A percentile compares a stretch with the other conserved stretches of the same genome.
phyloP scores from a whole-genome alignment of 1,140 invertebrate genomes.

The Vanessa atalanta region DNA sequence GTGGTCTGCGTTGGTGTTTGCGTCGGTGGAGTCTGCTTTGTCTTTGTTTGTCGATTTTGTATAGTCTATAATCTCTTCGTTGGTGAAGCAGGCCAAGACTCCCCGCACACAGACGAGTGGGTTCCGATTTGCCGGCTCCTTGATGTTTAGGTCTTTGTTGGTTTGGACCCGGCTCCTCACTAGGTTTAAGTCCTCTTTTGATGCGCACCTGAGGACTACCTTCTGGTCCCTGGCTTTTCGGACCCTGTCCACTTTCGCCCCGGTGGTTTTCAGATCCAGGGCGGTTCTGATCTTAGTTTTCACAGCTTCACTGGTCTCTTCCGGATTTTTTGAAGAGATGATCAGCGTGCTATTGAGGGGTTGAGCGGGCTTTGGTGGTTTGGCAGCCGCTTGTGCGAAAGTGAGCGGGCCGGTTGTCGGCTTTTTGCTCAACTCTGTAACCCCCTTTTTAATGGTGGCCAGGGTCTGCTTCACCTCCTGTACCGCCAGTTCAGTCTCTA shows the following conservation, averaged over 20 bases:
- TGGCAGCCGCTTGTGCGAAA: background rate
- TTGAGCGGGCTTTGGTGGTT: background rate
- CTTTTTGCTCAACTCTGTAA: background rate
- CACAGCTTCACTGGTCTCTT: constrained; percentile 31
- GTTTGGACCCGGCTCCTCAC: background rate
- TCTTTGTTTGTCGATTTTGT: background rate
- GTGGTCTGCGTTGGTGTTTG: too few relatives aligned
- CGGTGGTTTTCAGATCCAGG: constrained; percentile 24
- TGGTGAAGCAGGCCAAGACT: constrained; percentile 21
- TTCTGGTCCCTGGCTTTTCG: constrained; percentile 27
- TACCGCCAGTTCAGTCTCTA: background rate
- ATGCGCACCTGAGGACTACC: background rate
- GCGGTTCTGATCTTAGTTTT: constrained; percentile 26
- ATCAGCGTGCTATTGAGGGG: constrained; percentile 37
- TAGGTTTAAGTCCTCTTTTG: background rate
- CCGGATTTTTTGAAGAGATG: constrained; percentile 29
- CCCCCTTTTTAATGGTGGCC: background rate
- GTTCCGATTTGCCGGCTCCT: constrained; percentile 15
- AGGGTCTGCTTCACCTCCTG: constrained; percentile 10
- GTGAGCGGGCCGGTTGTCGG: background rate
- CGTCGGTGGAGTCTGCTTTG: too few relatives aligned
- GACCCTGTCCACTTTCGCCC: constrained; percentile 28
- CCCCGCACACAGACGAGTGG: constrained; percentile 19
- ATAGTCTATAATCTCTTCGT: constrained; percentile 31
- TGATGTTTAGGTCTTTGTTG: background rate